Evolutionary conservation across 1,140 invertebrate genomes (phyloP), one percentile per base, ranked within the genome.

Genomic region (Drosophila watanabei): DNA sequence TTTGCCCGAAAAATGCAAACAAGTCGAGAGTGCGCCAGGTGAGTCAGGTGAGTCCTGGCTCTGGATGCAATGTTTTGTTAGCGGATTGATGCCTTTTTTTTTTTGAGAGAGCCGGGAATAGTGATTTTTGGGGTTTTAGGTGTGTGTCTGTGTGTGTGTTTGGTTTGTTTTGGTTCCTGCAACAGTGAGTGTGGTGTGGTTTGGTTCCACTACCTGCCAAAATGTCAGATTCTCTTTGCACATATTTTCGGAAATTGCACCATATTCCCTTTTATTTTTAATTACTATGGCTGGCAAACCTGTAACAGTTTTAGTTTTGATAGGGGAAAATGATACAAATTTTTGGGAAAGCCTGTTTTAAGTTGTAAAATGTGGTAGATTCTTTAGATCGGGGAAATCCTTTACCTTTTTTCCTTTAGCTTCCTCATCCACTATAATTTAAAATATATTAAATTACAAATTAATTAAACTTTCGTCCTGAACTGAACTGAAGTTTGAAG

Each of bases 1-100:
- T 72, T 72, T 72, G 43, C 35, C 39, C 41, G 60, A 82, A 62
- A 51, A 52, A 37, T 39, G 54, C 35, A 63, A 61, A 62, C 64
- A 69, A 61, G 48, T 39, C 9, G 16, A 35, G 32, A 56, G 60
- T 51, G 51, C n/a, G 46, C 5, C 45, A 46, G 13, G 20, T 46
- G 41, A 10, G n/a, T n/a, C 43, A 46, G 45, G 45, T 13, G 11
- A 13, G 18, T 9, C 49, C 14, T 10, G 18, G 16, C n/a, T 18
- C 7, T 54, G n/a, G 5, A 18, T 13, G n/a, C 51, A 1, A 11
- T 16, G 65, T 13, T 33, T 58, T 58, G 14, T 41, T 39, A n/a
- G 57, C 57, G 24, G 16, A 57, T 41, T 75, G 33, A 37, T 51
- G 41, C 14, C 11, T 57, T 58, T 62, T 60, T 61, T 37, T 61